phyloP scores from a whole-genome alignment of 2,797 vertebrate species.

The Cynopterus sphinx region DNA sequence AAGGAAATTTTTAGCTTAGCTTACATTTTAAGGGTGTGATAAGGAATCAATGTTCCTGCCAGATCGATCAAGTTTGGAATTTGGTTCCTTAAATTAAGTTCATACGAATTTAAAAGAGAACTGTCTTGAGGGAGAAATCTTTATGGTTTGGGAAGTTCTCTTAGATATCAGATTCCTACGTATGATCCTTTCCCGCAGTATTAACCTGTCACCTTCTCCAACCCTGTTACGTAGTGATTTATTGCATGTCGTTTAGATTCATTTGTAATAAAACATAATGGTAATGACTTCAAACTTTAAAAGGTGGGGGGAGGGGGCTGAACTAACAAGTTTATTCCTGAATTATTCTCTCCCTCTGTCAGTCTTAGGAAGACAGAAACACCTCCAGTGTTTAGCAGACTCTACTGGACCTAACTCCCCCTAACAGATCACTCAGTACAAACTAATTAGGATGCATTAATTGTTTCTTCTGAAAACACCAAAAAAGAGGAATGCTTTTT shows the following conservation, averaged over 20 bases:
- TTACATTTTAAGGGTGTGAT: neutral
- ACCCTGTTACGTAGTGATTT: constrained; percentile 31
- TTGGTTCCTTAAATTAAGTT: constrained; percentile 57
- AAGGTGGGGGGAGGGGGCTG: neutral
- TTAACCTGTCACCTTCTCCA: constrained; percentile 60
- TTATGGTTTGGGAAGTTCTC: constrained; percentile 32
- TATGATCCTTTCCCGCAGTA: constrained; percentile 49
- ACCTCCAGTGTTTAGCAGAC: constrained; percentile 31
- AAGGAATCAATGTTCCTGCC: neutral
- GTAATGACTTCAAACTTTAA: constrained; percentile 43
- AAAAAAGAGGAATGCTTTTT: constrained; percentile 43
- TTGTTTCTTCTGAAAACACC: constrained; percentile 66
- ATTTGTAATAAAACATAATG: constrained; percentile 53
- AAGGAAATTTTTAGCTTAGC: neutral
- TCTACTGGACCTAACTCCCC: constrained; percentile 47
- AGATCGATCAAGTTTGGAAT: neutral
- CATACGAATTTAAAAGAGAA: neutral
- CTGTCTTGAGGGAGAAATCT: neutral
- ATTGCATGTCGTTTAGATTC: neutral
- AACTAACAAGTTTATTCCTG: constrained; percentile 4
- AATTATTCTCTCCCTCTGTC: constrained; percentile 63
- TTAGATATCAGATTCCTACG: constrained; percentile 64
- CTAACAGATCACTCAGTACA: constrained; percentile 57
- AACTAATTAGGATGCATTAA: constrained; percentile 64
- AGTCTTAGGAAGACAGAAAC: constrained; percentile 44